These are phyloP conservation scores for Palaemon carinicauda DNA, from an alignment of 1,140 invertebrate species.

Conservation along the genomic window DNA sequence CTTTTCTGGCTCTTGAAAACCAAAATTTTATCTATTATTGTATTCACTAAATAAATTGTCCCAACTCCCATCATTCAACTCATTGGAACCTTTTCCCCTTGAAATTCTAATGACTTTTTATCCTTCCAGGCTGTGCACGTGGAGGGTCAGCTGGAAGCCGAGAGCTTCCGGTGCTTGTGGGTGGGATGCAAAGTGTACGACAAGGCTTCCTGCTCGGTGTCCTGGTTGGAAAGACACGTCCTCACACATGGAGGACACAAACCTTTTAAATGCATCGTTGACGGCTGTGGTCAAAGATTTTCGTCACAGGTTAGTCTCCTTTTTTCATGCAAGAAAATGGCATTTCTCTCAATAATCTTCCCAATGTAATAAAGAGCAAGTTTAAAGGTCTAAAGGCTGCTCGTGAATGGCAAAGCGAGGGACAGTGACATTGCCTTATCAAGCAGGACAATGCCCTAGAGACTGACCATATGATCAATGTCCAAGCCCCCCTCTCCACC, in stretches of 20 bases:
- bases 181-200: constrained; percentile 94
- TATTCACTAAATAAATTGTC: no score
- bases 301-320: constrained; percentile 86
- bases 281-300: constrained; percentile 89
- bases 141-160: constrained; percentile 78
- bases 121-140: constrained; percentile 77
- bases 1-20: no score
- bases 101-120: not conserved
- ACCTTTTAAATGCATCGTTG: constrained; percentile 94
- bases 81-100: no score
- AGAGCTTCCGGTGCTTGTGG: constrained; percentile 91
- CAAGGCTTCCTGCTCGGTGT: constrained; percentile 85
- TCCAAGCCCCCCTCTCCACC: no score
- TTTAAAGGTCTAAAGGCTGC: no score
- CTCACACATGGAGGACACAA: constrained; percentile 87
- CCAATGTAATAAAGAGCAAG: no score
- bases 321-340: not conserved
- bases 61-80: no score
- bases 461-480: no score
- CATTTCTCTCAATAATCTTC: not conserved
- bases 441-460: no score
- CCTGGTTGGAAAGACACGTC: constrained; percentile 93
- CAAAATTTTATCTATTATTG: no score
- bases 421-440: no score
- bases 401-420: no score